Conservation (phyloP, 2,888 invertebrate species). For the Synergus laeviventris region DNA sequence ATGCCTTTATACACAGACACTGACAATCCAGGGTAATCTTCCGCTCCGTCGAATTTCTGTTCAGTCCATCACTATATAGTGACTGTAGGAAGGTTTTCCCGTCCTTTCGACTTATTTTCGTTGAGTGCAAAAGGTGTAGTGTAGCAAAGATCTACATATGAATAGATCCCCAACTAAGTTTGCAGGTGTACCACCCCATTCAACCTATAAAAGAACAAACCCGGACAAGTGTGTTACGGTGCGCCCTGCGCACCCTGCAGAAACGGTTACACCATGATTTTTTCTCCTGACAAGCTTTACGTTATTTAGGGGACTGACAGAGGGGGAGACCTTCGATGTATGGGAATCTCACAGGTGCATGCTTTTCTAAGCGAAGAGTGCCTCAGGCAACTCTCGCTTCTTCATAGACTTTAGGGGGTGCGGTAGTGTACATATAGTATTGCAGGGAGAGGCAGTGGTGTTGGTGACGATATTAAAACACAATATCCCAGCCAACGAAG, state of each 20-base stretch:
- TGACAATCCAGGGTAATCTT: not conserved
- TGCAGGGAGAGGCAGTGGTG: conserved; percentile 46
- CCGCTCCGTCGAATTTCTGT: not conserved
- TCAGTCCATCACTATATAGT: not conserved
- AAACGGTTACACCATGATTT: conserved; percentile 74
- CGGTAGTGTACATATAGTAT: conserved; percentile 46
- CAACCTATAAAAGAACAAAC: conserved; percentile 66
- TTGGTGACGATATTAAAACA: conserved; percentile 72
- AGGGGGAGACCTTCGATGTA: conserved; percentile 62
- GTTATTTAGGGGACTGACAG: conserved; percentile 64
- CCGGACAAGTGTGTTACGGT: conserved; percentile 71
- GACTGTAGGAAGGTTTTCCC: conserved; percentile 37
- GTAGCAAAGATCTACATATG: conserved; percentile 72
- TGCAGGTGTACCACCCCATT: conserved; percentile 73
- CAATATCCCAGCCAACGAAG: conserved; percentile 66
- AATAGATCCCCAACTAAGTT: conserved; percentile 70
- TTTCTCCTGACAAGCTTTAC: conserved; percentile 60
- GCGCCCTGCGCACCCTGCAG: conserved; percentile 60
- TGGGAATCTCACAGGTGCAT: conserved; percentile 76
- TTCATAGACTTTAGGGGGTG: conserved; percentile 51
- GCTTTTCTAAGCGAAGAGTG: conserved; percentile 68
- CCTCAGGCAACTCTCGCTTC: conserved; percentile 57
- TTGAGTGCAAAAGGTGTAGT: conserved; percentile 68
- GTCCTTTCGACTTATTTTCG: conserved; percentile 60
- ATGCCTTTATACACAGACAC: not conserved